phyloP scores from a whole-genome alignment of 2,797 vertebrate species.

The Sebastes steindachneri region DNA sequence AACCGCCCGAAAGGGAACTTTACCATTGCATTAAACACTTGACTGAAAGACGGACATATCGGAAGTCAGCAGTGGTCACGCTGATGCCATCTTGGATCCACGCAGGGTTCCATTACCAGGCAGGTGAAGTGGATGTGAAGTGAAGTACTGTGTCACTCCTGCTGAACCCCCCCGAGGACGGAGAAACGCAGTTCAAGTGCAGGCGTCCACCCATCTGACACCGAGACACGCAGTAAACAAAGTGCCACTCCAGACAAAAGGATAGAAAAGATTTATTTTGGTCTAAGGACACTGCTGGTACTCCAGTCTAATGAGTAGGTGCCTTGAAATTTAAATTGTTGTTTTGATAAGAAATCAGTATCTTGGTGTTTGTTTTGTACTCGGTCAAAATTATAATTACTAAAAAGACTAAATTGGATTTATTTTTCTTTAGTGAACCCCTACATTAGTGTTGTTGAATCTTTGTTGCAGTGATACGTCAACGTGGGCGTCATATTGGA shows the following conservation, averaged over 20 bases:
- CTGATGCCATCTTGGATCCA: constrained; percentile 71
- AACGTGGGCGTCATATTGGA: too few species aligned
- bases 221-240: constrained; percentile 39
- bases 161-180: constrained; percentile 44
- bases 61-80: constrained; percentile 61
- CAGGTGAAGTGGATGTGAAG: constrained; percentile 75
- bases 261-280: not conserved
- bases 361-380: not conserved
- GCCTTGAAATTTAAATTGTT: not conserved
- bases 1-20: constrained; percentile 36
- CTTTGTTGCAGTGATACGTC: not conserved
- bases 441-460: not conserved
- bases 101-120: constrained; percentile 52
- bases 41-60: constrained; percentile 53
- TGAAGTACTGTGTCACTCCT: constrained; percentile 69
- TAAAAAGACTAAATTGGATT: not conserved
- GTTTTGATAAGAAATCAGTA: not conserved
- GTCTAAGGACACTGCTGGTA: not conserved
- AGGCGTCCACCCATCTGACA: constrained; percentile 60
- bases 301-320: not conserved
- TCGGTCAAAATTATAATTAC: not conserved
- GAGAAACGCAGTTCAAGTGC: constrained; percentile 69
- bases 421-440: not conserved
- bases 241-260: constrained; percentile 5
- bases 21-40: constrained; percentile 18